These are phyloP conservation scores for Euglossa dilemma DNA, from an alignment of 1,140 invertebrate genomes.

Conservation along the genomic window DNA sequence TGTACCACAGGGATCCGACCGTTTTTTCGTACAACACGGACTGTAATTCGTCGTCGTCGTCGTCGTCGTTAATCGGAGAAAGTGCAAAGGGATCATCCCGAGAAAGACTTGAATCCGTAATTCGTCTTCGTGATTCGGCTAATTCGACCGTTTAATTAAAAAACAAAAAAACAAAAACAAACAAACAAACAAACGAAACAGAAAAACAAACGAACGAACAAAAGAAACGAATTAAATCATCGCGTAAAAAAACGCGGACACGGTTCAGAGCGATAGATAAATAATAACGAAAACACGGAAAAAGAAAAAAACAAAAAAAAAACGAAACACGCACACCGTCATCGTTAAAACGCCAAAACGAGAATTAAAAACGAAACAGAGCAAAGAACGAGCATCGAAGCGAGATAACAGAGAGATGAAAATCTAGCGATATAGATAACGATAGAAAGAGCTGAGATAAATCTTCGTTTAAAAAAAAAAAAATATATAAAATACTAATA, in stretches of 20 bases:
- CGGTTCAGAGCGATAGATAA: background rate
- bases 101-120: slow-evolving; percentile 19
- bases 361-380: slow-evolving; percentile 12
- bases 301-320: background rate
- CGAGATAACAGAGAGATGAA: slow-evolving; percentile 34
- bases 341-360: background rate
- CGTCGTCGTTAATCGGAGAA: slow-evolving; percentile 16
- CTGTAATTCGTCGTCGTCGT: slow-evolving; percentile 3
- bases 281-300: background rate
- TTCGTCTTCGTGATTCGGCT: slow-evolving; percentile 15
- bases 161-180: background rate
- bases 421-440: slow-evolving; percentile 34
- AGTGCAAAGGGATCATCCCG: slow-evolving; percentile 14
- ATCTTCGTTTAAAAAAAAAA: slow-evolving; percentile 2
- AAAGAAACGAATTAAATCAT: background rate
- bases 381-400: slow-evolving; percentile 24
- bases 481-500: background rate
- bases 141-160: background rate
- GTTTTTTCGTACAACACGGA: slow-evolving; percentile 9
- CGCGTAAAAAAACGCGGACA: slow-evolving; percentile 4
- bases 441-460: slow-evolving; percentile 18
- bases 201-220: too few relatives aligned
- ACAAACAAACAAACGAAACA: too few relatives aligned
- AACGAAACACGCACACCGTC: slow-evolving; percentile 24
- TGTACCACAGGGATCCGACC: slow-evolving; percentile 2